phyloP scores from a whole-genome alignment of 2,113 vertebrate genomes.

The Panthera leo region DNA sequence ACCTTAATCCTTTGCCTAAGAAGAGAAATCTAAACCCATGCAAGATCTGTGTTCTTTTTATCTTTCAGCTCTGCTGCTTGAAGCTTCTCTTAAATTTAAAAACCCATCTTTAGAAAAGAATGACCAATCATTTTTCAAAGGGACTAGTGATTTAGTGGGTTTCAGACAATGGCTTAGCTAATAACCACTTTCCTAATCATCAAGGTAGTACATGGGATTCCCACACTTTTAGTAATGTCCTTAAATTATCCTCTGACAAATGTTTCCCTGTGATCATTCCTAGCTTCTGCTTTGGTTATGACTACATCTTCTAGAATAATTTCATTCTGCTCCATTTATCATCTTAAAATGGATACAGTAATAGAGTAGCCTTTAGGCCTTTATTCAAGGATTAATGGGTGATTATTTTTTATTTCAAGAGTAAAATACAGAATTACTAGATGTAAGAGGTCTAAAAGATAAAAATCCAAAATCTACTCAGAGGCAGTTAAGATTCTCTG shows the following conservation, averaged over 20 bases:
- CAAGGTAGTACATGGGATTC: background rate
- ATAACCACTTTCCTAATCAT: conserved; percentile 64
- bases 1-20: conserved; percentile 61
- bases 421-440: background rate
- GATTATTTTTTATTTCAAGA: conserved; percentile 26
- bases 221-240: conserved; percentile 45
- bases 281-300: conserved; percentile 47
- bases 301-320: conserved; percentile 43
- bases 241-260: conserved; percentile 59
- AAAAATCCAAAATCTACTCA: background rate
- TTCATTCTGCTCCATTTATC: conserved; percentile 13
- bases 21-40: conserved; percentile 53
- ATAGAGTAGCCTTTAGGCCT: background rate
- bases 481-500: background rate
- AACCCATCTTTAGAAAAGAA: conserved; percentile 62
- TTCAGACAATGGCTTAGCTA: conserved; percentile 74
- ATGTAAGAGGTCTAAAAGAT: background rate
- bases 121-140: conserved; percentile 72
- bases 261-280: conserved; percentile 32
- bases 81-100: conserved; percentile 66
- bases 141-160: conserved; percentile 66
- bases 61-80: conserved; percentile 24
- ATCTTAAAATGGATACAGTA: background rate
- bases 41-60: conserved; percentile 30
- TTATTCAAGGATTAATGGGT: background rate